Base-by-base conservation (phyloP, 2,797 vertebrate species). In the Anguilla pacifica region DNA sequence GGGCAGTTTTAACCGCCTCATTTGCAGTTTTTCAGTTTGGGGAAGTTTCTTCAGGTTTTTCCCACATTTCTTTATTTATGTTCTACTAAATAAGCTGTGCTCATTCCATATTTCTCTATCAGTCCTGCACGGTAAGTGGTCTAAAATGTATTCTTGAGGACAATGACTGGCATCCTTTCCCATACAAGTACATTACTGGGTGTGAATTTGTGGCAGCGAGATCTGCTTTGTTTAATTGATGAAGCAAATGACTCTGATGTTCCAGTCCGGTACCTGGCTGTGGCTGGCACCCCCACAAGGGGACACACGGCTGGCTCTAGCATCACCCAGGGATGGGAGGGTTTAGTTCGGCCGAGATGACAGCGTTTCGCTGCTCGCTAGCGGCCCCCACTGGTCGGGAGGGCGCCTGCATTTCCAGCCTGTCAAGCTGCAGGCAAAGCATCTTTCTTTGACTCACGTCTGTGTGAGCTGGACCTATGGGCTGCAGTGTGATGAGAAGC, bases 61-160 rank as follows among this genome's bases (percentile, higher is more conserved):
- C 31, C 22, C 17, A 19, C 74, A 79, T 79, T 79, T 82, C 28
- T 82, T 49, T 82, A 82, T 82, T 82, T 22, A 82, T 82, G 17
- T 51, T 82, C 9, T 7, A 82, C 28, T 11, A 82, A 51, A 51
- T 10, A 51, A n/a, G 79, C 39, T 15, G 3, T 17, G 17, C 46
- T 13, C 1, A 13, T 74, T 74, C 74, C 6, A 46, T 79, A 79
- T 43, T 46, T 46, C 46, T 79, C 74, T 79, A 22, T 15, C 6
- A 17, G 79, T 51, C 6, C 51, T 51, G 19, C 22, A 19, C 77
- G 5, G 13, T 72, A 11, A 43, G 17, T 22, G 3, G 17, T 82
- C 79, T 82, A 51, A n/a, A 49, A 49, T 10, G 22, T 35, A 0
- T 51, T n/a, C 79, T 7, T 51, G 46, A 82, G 51, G 22, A 2